These are phyloP conservation scores for Poeciliopsis retropinna DNA, from an alignment of 2,113 vertebrate species.

Conservation along the genomic window DNA sequence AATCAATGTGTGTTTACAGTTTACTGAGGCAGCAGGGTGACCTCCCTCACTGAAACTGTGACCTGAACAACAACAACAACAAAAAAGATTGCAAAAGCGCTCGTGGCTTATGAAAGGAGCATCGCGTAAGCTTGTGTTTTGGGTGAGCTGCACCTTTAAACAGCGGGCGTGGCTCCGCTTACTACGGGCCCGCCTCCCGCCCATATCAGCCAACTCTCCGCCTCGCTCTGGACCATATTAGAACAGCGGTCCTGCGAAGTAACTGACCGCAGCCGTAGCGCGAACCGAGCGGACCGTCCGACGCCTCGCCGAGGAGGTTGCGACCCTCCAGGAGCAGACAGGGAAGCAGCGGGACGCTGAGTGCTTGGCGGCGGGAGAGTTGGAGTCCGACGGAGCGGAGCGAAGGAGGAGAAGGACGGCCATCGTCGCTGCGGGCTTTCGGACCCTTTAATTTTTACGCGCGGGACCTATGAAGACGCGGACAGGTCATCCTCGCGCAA, in stretches of 20 bases:
- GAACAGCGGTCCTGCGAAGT: slow-evolving; percentile 64
- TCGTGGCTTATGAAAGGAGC: slow-evolving; percentile 32
- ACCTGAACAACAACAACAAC: background rate
- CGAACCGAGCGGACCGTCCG: slow-evolving; percentile 29
- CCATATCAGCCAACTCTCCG: slow-evolving; percentile 55
- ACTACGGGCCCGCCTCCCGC: slow-evolving; percentile 71
- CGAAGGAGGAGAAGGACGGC: too few species aligned
- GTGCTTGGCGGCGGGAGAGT: background rate
- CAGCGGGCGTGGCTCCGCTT: slow-evolving; percentile 64
- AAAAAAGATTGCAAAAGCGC: slow-evolving; percentile 12
- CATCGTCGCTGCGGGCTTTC: background rate
- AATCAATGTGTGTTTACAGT: too few species aligned
- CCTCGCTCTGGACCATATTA: slow-evolving; percentile 57
- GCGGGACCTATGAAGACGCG: slow-evolving; percentile 68
- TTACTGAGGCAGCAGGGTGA: background rate
- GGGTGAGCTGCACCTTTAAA: slow-evolving; percentile 75
- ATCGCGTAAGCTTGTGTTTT: slow-evolving; percentile 38
- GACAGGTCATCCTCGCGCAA: slow-evolving; percentile 26
- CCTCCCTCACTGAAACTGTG: background rate
- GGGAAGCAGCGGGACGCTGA: background rate
- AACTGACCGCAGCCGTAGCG: slow-evolving; percentile 53
- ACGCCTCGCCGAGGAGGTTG: background rate
- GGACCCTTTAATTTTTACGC: slow-evolving; percentile 24
- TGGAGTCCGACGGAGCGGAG: background rate
- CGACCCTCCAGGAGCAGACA: slow-evolving; percentile 1